Conservation (phyloP, 2,888 invertebrate genomes). For the Creontiades dilutus region DNA sequence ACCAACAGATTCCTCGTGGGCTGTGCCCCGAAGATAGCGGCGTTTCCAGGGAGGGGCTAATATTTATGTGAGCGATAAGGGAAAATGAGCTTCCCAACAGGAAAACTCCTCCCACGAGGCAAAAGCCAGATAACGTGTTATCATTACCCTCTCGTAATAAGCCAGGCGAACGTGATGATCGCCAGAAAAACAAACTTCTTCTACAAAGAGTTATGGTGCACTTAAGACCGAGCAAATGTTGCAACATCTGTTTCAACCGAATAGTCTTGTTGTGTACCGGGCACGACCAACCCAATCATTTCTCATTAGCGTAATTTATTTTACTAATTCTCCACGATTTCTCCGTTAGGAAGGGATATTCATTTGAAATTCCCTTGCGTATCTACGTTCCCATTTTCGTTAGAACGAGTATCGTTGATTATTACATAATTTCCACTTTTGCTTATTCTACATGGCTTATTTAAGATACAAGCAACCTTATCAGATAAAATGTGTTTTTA, state of each 20-base stretch:
- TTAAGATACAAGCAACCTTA: no score
- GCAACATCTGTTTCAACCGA: neutral
- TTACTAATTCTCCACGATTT: no score
- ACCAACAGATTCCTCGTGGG: slow-evolving; percentile 24
- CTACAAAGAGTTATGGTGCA: neutral
- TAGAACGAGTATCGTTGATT: no score
- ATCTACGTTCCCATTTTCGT: no score
- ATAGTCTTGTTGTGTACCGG: neutral
- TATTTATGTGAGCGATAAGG: slow-evolving; percentile 43
- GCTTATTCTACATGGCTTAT: no score
- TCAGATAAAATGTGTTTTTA: no score
- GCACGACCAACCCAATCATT: no score
- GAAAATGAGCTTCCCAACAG: slow-evolving; percentile 10
- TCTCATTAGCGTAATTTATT: no score
- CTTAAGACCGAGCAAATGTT: neutral
- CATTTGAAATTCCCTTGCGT: no score
- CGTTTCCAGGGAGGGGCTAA: slow-evolving; percentile 12
- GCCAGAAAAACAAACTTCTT: neutral
- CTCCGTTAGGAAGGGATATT: no score
- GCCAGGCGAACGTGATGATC: slow-evolving; percentile 3
- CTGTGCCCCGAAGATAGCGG: neutral
- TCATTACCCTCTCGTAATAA: neutral
- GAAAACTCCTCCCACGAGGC: slow-evolving; percentile 39
- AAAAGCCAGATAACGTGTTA: slow-evolving; percentile 5
- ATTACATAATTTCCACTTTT: no score